Evolutionary conservation across 1,140 invertebrate species (phyloP).

Genomic region (Tetraneura akinire): DNA sequence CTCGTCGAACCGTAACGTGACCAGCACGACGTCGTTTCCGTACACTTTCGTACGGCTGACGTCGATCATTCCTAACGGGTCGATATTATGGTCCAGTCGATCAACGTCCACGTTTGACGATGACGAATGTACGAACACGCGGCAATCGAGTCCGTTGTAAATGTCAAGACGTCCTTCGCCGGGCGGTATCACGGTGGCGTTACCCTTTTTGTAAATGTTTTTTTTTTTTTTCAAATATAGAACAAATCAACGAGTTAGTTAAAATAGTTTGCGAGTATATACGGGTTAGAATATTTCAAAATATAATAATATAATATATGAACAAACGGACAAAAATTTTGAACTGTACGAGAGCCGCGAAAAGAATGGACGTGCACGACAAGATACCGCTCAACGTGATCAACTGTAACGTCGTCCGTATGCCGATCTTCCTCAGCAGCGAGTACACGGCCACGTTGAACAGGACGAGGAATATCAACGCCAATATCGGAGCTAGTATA

Average conservation of each 20-base stretch:
- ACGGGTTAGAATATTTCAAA: no score
- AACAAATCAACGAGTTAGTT: not conserved
- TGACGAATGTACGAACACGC: not conserved
- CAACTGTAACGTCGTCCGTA: slow-evolving; percentile 63
- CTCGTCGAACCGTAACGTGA: not conserved
- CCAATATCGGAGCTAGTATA: slow-evolving; percentile 76
- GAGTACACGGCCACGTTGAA: slow-evolving; percentile 69
- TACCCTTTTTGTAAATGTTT: no score
- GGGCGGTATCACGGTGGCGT: not conserved
- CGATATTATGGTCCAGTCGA: no score
- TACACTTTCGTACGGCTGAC: not conserved
- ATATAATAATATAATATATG: no score
- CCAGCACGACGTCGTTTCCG: not conserved
- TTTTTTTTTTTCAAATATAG: no score
- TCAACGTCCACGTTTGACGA: not conserved
- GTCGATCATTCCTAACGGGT: not conserved
- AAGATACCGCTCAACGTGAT: slow-evolving; percentile 70
- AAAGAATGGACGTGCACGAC: slow-evolving; percentile 68
- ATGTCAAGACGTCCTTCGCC: slow-evolving; percentile 69
- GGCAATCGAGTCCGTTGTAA: slow-evolving; percentile 65
- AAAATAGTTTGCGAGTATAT: no score
- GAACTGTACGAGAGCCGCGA: slow-evolving; percentile 69
- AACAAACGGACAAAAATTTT: slow-evolving; percentile 54
- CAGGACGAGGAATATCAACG: slow-evolving; percentile 75
- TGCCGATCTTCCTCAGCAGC: slow-evolving; percentile 54